Conservation (phyloP, 1,140 invertebrate species). For the Drosophila leontia region DNA sequence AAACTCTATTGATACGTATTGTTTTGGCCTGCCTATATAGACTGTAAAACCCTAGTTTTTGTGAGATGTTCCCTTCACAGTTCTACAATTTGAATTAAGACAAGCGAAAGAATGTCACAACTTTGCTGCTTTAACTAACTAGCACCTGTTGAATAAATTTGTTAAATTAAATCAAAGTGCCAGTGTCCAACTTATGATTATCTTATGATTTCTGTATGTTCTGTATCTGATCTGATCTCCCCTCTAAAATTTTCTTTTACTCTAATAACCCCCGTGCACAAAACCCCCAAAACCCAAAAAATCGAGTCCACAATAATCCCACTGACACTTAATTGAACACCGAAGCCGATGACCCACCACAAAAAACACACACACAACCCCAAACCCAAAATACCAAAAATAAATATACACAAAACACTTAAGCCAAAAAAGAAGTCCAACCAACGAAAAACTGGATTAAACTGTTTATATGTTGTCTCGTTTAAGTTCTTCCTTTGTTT, state of each 20-base stretch:
- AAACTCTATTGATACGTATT: conserved; percentile 28
- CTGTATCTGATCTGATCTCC: conserved; percentile 39
- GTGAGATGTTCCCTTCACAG: conserved; percentile 85
- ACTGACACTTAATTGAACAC: conserved; percentile 63
- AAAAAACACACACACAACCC: conserved; percentile 45
- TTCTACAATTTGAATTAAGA: conserved; percentile 77
- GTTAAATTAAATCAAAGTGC: conserved; percentile 22
- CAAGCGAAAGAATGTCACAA: conserved; percentile 25
- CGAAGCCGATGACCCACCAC: conserved; percentile 28
- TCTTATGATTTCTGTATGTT: conserved; percentile 40
- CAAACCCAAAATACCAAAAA: conserved; percentile 30
- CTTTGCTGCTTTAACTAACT: conserved; percentile 60
- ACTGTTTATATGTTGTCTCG: conserved; percentile 68
- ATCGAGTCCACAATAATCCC: conserved; percentile 64
- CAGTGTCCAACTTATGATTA: conserved; percentile 17
- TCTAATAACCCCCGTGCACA: conserved; percentile 66
- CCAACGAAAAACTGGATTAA: conserved; percentile 56
- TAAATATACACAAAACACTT: conserved; percentile 45
- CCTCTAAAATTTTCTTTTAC: conserved; percentile 40
- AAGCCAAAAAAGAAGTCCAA: conserved; percentile 43
- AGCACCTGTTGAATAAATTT: conserved; percentile 43
- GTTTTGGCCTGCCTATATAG: conserved; percentile 49
- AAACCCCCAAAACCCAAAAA: conserved; percentile 45
- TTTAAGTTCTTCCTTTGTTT: conserved; percentile 69
- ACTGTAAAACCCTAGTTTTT: conserved; percentile 65